phyloP scores from a whole-genome alignment of 23 tunicate species.

The Clavelina lepadiformis region DNA sequence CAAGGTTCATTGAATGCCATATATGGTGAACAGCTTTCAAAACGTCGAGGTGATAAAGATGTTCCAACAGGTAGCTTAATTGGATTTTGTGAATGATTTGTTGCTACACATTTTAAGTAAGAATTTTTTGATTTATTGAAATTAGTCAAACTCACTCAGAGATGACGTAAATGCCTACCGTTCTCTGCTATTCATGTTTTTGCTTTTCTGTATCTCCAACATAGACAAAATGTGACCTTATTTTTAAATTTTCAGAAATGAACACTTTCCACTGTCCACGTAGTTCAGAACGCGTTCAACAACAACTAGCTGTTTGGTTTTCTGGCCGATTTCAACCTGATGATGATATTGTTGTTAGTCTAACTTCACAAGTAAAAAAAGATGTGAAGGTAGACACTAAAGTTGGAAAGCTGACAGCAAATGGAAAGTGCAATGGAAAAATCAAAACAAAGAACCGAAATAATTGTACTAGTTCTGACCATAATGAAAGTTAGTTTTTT shows the following conservation, averaged over 20 bases:
- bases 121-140: no score
- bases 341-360: conserved; percentile 1
- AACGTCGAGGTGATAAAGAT: conserved; percentile 36
- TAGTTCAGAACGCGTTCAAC: conserved; percentile 43
- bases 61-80: conserved; percentile 58
- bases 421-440: conserved; percentile 22
- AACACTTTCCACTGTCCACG: conserved; percentile 59
- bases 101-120: neutral
- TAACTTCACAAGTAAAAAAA: no score
- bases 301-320: conserved; percentile 61
- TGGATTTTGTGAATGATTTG: neutral
- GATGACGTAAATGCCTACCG: neutral
- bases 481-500: no score
- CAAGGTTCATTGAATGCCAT: conserved; percentile 57
- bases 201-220: no score
- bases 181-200: no score
- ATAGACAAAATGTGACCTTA: no score
- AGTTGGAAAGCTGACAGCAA: neutral
- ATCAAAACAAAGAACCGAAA: conserved; percentile 22
- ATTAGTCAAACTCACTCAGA: neutral
- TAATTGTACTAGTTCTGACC: conserved; percentile 5
- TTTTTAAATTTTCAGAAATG: conserved; percentile 20
- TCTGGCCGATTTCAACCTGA: conserved; percentile 30
- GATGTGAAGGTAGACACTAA: no score
- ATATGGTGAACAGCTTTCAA: conserved; percentile 75